Conservation (phyloP, 2,888 invertebrate genomes). For the Cistogaster globosa region DNA sequence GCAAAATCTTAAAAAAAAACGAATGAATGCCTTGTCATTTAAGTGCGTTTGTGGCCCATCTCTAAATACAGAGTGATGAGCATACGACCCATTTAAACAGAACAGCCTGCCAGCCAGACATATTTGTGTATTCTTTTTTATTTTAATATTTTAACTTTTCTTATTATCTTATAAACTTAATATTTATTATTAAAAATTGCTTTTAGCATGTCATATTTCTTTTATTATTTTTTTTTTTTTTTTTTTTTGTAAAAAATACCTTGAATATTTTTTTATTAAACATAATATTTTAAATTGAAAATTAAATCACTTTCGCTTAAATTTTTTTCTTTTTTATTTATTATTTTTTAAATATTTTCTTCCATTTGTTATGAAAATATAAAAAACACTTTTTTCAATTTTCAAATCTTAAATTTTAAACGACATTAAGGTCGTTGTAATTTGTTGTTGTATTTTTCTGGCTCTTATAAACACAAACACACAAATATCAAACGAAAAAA, state of each 20-base stretch:
- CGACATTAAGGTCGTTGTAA: constrained; percentile 61
- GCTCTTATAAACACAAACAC: constrained; percentile 13
- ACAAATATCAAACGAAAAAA: constrained; percentile 33
- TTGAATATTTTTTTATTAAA: constrained; percentile 39
- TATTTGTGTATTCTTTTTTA: neutral
- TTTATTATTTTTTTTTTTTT: too few relatives aligned
- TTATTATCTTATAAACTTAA: constrained; percentile 13
- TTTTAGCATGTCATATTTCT: constrained; percentile 51
- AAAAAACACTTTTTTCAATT: constrained; percentile 21
- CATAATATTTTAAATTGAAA: constrained; percentile 35
- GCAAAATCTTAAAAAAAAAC: neutral
- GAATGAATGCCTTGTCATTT: neutral
- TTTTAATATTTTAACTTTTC: constrained; percentile 1
- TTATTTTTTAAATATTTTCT: constrained; percentile 18
- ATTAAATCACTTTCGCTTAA: constrained; percentile 44
- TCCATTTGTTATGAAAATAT: constrained; percentile 31
- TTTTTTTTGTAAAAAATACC: constrained; percentile 26
- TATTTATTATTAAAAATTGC: constrained; percentile 46
- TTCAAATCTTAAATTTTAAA: constrained; percentile 51
- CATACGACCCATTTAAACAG: constrained; percentile 20
- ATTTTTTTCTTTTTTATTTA: neutral
- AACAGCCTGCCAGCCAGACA: constrained; percentile 24
- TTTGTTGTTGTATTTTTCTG: constrained; percentile 34
- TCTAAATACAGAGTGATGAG: neutral
- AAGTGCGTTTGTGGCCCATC: constrained; percentile 32